These are phyloP conservation scores for Bruchidius siliquastri DNA, from an alignment of 2,888 invertebrate species.

Conservation along the genomic window DNA sequence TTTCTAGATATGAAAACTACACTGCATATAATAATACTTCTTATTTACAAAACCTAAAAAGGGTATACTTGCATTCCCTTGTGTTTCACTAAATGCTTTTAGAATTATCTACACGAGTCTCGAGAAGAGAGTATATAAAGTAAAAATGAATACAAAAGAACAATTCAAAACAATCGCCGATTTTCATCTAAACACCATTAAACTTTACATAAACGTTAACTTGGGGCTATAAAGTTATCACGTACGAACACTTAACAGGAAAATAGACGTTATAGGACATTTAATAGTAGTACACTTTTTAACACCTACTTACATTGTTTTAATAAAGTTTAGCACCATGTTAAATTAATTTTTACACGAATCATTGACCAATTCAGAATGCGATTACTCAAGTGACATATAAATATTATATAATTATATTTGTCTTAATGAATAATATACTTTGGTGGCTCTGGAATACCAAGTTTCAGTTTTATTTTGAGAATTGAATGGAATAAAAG, in stretches of 20 bases:
- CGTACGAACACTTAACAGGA: conserved; percentile 1
- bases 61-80: conserved; percentile 9
- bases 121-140: neutral
- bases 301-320: neutral
- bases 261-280: neutral
- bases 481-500: too few relatives aligned
- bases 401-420: too few relatives aligned
- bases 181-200: neutral
- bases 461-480: too few relatives aligned
- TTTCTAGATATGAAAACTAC: neutral
- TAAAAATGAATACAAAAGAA: neutral
- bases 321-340: conserved; percentile 5
- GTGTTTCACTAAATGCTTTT: conserved; percentile 25
- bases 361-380: neutral
- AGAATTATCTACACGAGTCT: conserved; percentile 27
- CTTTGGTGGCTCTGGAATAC: too few relatives aligned
- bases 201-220: conserved; percentile 6
- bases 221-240: neutral
- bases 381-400: too few relatives aligned
- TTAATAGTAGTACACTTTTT: neutral
- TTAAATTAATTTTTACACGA: neutral
- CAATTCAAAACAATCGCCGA: neutral
- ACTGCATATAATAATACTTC: neutral
- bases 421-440: too few relatives aligned
- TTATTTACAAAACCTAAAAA: neutral